These are phyloP conservation scores for Timema cristinae DNA, from an alignment of 2,888 invertebrate species.

Conservation along the genomic window DNA sequence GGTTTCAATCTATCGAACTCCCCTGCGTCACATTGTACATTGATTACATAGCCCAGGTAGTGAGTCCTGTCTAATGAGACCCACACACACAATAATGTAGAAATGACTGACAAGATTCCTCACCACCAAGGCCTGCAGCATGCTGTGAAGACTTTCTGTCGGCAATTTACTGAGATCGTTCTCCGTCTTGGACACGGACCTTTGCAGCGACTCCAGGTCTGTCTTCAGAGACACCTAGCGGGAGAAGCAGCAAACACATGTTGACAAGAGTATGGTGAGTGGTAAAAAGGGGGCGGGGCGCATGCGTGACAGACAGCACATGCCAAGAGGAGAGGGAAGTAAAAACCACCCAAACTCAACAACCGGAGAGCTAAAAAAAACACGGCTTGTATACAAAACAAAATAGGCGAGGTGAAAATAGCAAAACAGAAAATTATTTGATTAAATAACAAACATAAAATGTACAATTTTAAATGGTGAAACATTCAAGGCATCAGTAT, in stretches of 20 bases:
- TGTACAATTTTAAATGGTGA: too few species aligned
- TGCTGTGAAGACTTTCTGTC: conserved; percentile 63
- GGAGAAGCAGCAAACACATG: conserved; percentile 28
- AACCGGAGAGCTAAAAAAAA: conserved; percentile 10
- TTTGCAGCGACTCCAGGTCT: conserved; percentile 66
- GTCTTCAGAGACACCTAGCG: conserved; percentile 45
- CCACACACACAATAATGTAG: too few species aligned
- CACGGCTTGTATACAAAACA: too few species aligned
- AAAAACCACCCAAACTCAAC: conserved; percentile 13
- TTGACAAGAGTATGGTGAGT: conserved; percentile 33
- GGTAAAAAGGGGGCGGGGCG: conserved; percentile 17
- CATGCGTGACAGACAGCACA: conserved; percentile 15
- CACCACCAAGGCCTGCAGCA: conserved; percentile 70
- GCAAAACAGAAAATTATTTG: too few species aligned
- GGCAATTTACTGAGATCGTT: conserved; percentile 64
- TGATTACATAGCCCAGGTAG: too few species aligned
- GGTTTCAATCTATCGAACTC: too few species aligned
- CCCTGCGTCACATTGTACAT: too few species aligned
- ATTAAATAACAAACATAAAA: too few species aligned
- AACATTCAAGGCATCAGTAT: too few species aligned
- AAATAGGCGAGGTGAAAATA: too few species aligned
- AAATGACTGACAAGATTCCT: conserved; percentile 41
- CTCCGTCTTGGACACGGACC: conserved; percentile 64
- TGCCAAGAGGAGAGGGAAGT: not conserved
- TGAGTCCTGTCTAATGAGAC: too few species aligned